Base-by-base conservation (phyloP, 53 echinoderm and acorn worm species). In the Luidia sarsii region DNA sequence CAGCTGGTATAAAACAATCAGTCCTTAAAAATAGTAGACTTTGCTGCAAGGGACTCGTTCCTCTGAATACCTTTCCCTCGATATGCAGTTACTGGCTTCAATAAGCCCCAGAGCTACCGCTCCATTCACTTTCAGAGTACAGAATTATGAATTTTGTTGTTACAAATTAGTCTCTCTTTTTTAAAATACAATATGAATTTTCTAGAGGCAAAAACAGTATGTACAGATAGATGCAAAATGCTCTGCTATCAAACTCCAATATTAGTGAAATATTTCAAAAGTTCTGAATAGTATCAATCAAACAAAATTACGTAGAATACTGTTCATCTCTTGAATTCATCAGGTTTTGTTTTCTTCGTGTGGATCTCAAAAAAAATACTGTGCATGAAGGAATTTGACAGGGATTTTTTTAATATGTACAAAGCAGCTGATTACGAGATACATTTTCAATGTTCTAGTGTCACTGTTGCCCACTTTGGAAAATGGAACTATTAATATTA, bases 181-280 rank as follows among this genome's bases (percentile, higher is more conserved):
- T 48, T 71, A 61, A 77, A 77, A 77, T 77, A 59, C 59, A 77
- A 77, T 60, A 60, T 20, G 77, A 77, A 77, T 77, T 33, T 77
- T 61, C 61, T 30, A 61, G 51, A 71, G 25, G n/a, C n/a, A n/a
- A 77, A 77, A 77, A 77, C 77, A 45, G 20, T 77, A 77, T 77
- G 55, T 77, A 77, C 77, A 77, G 36, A 60, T 60, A 77, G 36
- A 43, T 55, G 22, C 36, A 54, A 37, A 56, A 54, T 38, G 13
- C 27, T 72, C 35, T 35, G 18, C 16, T 63, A 29, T 45, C 65
- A 33, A 59, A 77, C 46, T 46, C 61, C 61, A 38, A 75, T 30
- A 77, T 61, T 77, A 41, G 77, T 77, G 62, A 77, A 59, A 77
- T 57, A 57, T 41, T 60, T 59, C 30, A 16, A 28, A 61, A 60